Conservation (phyloP, 1,140 invertebrate species). For the Megalonaias nervosa region DNA sequence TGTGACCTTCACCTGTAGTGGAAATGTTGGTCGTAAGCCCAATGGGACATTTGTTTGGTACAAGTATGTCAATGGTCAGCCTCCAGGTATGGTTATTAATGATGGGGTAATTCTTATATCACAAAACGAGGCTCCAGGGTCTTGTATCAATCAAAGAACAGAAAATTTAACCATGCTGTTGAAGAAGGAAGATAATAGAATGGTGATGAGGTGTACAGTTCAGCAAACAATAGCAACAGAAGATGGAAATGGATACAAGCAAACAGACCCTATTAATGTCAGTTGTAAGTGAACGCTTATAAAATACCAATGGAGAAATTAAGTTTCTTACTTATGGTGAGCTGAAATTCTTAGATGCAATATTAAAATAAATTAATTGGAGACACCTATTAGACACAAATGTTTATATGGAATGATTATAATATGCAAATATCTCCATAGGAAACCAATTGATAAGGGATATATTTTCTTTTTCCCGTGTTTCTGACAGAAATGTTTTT, state of each 20-base stretch:
- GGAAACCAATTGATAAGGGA: no score
- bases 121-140: background rate
- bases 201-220: constrained; percentile 14
- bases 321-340: no score
- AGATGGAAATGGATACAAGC: constrained; percentile 9
- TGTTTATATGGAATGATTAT: no score
- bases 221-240: constrained; percentile 4
- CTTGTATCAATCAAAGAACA: background rate
- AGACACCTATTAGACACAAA: no score
- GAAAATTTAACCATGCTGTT: constrained; percentile 9
- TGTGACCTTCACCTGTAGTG: constrained; percentile 12
- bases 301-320: no score
- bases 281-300: constrained; percentile 21
- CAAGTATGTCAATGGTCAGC: constrained; percentile 5
- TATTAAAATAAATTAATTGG: no score
- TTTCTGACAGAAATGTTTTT: no score
- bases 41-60: constrained; percentile 14
- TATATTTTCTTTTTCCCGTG: no score
- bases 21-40: constrained; percentile 22
- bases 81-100: background rate
- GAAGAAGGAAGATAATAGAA: constrained; percentile 8
- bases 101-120: background rate
- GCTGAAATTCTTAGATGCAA: no score
- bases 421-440: no score
- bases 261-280: constrained; percentile 13